Evolutionary conservation across 2,113 vertebrate species (phyloP).

Genomic region (Hippocampus comes): DNA sequence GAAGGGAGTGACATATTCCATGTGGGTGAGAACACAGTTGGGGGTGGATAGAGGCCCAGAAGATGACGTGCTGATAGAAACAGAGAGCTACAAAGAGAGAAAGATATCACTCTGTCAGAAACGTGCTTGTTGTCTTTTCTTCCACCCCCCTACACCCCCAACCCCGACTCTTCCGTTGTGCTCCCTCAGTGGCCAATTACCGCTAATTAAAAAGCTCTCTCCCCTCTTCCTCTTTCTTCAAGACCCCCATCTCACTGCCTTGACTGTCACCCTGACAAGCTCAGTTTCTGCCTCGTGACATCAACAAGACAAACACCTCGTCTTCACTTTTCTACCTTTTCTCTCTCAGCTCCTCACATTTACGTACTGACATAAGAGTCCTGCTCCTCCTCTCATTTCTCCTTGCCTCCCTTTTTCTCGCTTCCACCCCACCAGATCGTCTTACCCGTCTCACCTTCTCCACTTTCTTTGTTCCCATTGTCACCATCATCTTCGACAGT

Average conservation of each 20-base stretch:
- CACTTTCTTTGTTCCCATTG: slow-evolving; percentile 24
- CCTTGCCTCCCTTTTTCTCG: slow-evolving; percentile 9
- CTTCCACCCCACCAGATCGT: slow-evolving; percentile 3
- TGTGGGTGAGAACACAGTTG: slow-evolving; percentile 19
- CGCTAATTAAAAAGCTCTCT: slow-evolving; percentile 76
- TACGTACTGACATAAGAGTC: too few species aligned
- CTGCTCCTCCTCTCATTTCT: slow-evolving; percentile 2
- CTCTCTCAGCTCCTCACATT: slow-evolving; percentile 7
- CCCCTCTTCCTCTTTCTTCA: slow-evolving; percentile 50
- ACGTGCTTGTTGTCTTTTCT: slow-evolving; percentile 39
- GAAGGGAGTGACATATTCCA: slow-evolving; percentile 1
- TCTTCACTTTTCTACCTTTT: slow-evolving; percentile 30
- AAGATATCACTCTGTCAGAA: slow-evolving; percentile 64
- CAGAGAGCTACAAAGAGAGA: slow-evolving; percentile 55
- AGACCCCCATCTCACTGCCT: slow-evolving; percentile 47
- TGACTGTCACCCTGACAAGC: slow-evolving; percentile 36
- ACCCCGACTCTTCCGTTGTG: slow-evolving; percentile 47
- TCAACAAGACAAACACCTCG: slow-evolving; percentile 44
- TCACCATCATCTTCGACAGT: slow-evolving; percentile 43
- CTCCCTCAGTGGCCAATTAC: slow-evolving; percentile 78
- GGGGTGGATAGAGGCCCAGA: slow-evolving; percentile 32
- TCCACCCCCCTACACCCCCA: slow-evolving; percentile 10
- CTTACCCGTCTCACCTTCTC: slow-evolving; percentile 26
- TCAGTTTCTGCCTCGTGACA: slow-evolving; percentile 6
- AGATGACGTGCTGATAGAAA: slow-evolving; percentile 43